Conservation (phyloP, 2,113 vertebrate genomes). For the Sebastes schlegelii region DNA sequence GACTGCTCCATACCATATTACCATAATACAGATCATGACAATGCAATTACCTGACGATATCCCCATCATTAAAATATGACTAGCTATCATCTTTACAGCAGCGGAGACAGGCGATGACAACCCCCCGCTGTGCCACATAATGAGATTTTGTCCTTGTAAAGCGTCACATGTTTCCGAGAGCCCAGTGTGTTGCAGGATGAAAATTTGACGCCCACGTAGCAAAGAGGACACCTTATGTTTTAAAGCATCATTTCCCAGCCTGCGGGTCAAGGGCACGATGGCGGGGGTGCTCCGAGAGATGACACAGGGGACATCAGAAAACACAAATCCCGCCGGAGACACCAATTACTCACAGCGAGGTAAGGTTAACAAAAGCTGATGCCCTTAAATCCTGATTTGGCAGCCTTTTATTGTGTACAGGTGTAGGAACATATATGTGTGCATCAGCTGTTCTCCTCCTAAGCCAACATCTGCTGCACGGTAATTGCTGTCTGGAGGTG, state of each 20-base stretch:
- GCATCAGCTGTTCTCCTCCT: conserved; percentile 57
- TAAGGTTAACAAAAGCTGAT: conserved; percentile 16
- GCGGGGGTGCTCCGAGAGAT: background rate
- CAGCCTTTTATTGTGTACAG: conserved; percentile 8
- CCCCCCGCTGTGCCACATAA: conserved; percentile 51
- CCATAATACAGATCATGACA: conserved; percentile 4
- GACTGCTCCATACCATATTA: conserved; percentile 2
- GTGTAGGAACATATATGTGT: conserved; percentile 21
- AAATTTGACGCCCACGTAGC: conserved; percentile 8
- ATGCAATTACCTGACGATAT: conserved; percentile 23
- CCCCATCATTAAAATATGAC: conserved; percentile 36
- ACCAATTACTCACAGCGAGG: conserved; percentile 2
- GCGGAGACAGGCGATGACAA: conserved; percentile 28
- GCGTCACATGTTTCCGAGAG: conserved; percentile 8
- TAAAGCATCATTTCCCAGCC: background rate
- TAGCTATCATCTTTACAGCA: conserved; percentile 43
- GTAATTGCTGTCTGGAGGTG: conserved; percentile 59
- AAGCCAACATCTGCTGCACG: conserved; percentile 53
- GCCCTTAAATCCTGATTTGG: conserved; percentile 17
- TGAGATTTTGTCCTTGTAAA: conserved; percentile 47
- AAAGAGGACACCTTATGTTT: background rate
- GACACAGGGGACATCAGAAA: conserved; percentile 2
- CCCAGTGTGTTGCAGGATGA: conserved; percentile 18
- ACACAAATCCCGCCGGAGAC: background rate
- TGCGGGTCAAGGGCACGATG: conserved; percentile 17